Percentiles rank a stretch among this genome's conserved stretches.
These are phyloP conservation scores for Agriopis aurantiaria DNA, from an alignment of 2,888 invertebrate species.

Conservation along the genomic window DNA sequence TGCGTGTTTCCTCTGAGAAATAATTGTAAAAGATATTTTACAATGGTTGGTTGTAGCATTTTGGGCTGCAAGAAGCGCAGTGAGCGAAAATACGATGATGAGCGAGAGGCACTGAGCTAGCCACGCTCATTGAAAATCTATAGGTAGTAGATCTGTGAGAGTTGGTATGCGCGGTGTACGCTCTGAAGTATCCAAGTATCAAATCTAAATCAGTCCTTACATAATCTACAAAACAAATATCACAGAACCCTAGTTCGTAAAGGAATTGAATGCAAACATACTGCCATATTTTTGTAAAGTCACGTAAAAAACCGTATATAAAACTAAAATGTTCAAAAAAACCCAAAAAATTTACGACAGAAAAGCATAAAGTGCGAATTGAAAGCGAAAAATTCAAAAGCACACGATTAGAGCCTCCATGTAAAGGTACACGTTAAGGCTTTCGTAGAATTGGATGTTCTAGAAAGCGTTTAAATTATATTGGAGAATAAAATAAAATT, in stretches of 20 bases:
- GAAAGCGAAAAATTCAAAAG: slow-evolving; percentile 30
- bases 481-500: slow-evolving; percentile 41
- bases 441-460: slow-evolving; percentile 46
- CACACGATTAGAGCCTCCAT: slow-evolving; percentile 43
- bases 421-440: slow-evolving; percentile 42
- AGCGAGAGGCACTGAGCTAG: too few relatives aligned
- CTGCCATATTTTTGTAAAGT: slow-evolving; percentile 81
- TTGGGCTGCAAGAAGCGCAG: too few relatives aligned
- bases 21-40: too few relatives aligned
- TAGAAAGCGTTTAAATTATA: slow-evolving; percentile 43
- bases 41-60: too few relatives aligned
- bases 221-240: slow-evolving; percentile 32
- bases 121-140: too few relatives aligned
- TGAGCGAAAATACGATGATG: too few relatives aligned
- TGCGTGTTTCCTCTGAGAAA: too few relatives aligned
- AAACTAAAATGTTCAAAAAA: slow-evolving; percentile 62
- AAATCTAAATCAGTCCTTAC: slow-evolving; percentile 37
- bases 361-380: slow-evolving; percentile 18
- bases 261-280: slow-evolving; percentile 83
- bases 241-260: slow-evolving; percentile 56
- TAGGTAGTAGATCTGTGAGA: too few relatives aligned
- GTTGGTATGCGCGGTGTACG: slow-evolving; percentile 39
- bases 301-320: slow-evolving; percentile 58
- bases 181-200: slow-evolving; percentile 31
- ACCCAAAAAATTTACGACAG: slow-evolving; percentile 36